Percentiles rank a stretch among this genome's conserved stretches.
Conservation (phyloP, 2,888 invertebrate genomes). For the Frankliniella fusca region DNA sequence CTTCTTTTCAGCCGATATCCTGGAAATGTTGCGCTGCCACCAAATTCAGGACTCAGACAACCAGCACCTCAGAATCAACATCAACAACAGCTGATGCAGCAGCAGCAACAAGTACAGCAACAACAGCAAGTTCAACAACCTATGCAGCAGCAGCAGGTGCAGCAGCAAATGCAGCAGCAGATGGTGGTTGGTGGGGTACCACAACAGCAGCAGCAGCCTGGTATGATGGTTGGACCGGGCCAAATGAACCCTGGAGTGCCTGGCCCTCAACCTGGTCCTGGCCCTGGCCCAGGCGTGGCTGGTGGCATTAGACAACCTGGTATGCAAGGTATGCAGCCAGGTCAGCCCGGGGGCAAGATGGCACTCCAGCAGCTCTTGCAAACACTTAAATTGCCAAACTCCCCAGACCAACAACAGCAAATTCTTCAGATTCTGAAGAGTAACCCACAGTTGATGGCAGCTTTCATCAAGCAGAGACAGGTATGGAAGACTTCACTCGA, state of each 20-base stretch:
- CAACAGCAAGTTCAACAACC: constrained; percentile 32
- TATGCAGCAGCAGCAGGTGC: constrained; percentile 37
- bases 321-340: constrained; percentile 33
- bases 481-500: constrained; percentile 43
- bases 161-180: constrained; percentile 44
- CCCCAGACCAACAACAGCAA: constrained; percentile 88
- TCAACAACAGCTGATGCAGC: constrained; percentile 34
- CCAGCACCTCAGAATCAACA: constrained; percentile 42
- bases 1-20: neutral
- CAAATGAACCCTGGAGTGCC: neutral
- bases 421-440: constrained; percentile 84
- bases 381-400: constrained; percentile 82
- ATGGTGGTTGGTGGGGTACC: constrained; percentile 51
- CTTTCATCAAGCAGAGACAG: constrained; percentile 85
- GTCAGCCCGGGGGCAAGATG: constrained; percentile 52
- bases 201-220: constrained; percentile 46
- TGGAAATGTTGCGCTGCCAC: neutral
- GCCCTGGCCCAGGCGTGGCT: neutral
- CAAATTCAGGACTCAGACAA: constrained; percentile 41
- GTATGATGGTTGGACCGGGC: constrained; percentile 36
- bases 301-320: constrained; percentile 38
- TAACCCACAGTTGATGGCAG: constrained; percentile 92
- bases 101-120: constrained; percentile 37
- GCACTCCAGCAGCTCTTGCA: constrained; percentile 83
- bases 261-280: neutral